Conservation (phyloP, 2,113 vertebrate species). For the Coptodon bakossiorum region DNA sequence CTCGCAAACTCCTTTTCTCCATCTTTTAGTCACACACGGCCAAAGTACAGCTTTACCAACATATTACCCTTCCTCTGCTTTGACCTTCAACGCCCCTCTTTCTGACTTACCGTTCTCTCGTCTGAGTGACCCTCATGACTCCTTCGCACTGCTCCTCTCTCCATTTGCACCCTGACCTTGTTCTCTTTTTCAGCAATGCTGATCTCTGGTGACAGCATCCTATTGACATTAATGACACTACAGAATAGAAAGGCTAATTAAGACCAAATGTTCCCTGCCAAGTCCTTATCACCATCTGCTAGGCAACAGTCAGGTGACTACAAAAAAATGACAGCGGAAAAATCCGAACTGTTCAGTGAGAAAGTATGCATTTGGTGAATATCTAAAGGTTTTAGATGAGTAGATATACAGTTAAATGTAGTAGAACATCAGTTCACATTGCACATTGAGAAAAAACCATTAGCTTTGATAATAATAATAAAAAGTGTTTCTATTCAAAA, state of each 20-base stretch:
- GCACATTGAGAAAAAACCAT: background rate
- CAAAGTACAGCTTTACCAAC: background rate
- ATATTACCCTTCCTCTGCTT: background rate
- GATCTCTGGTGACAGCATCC: slow-evolving; percentile 55
- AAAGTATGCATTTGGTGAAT: background rate
- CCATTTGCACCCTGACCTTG: slow-evolving; percentile 32
- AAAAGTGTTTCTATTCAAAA: background rate
- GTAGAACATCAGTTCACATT: background rate
- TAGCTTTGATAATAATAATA: slow-evolving; percentile 26
- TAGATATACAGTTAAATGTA: background rate
- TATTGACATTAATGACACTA: slow-evolving; percentile 60
- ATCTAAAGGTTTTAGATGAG: background rate
- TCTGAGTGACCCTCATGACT: slow-evolving; percentile 18
- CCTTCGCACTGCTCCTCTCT: slow-evolving; percentile 31
- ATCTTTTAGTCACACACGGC: slow-evolving; percentile 36
- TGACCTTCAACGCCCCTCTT: background rate
- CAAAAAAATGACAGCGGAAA: background rate
- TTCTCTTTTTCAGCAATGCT: slow-evolving; percentile 28
- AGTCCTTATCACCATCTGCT: slow-evolving; percentile 46
- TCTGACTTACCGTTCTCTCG: slow-evolving; percentile 21
- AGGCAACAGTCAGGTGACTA: background rate
- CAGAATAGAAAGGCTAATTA: slow-evolving; percentile 69
- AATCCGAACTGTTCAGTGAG: background rate
- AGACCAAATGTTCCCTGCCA: slow-evolving; percentile 55
- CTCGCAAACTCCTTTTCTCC: background rate